Evolutionary conservation across 2,113 vertebrate genomes (phyloP).

Genomic region (Passer montanus): DNA sequence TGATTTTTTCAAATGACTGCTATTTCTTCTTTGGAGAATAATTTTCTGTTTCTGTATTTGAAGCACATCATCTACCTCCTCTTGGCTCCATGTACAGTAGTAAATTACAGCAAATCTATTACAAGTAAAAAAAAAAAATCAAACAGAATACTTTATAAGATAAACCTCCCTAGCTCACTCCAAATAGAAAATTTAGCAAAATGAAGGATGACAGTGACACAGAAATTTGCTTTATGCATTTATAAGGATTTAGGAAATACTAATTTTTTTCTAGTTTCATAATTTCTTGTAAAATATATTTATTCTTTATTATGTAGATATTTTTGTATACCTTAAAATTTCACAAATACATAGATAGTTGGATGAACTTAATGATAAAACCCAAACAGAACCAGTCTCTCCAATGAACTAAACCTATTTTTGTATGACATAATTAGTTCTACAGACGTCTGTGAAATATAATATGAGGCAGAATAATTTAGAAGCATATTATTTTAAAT

Average conservation of each 20-base stretch:
- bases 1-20: background rate
- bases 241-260: background rate
- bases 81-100: background rate
- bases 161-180: background rate
- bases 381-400: background rate
- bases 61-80: background rate
- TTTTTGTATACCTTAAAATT: background rate
- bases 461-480: background rate
- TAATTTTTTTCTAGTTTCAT: background rate
- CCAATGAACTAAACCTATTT: background rate
- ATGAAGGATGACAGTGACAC: background rate
- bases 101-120: background rate
- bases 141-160: background rate
- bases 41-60: background rate
- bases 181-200: background rate
- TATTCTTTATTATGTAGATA: background rate
- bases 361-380: background rate
- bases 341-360: accelerated
- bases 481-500: background rate
- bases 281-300: background rate
- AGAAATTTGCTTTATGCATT: background rate
- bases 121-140: background rate
- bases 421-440: background rate
- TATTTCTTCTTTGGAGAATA: background rate
- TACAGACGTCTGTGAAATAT: background rate